phyloP scores from a whole-genome alignment of 92 coral and sea anemone species.

The Heliopora coerulea region DNA sequence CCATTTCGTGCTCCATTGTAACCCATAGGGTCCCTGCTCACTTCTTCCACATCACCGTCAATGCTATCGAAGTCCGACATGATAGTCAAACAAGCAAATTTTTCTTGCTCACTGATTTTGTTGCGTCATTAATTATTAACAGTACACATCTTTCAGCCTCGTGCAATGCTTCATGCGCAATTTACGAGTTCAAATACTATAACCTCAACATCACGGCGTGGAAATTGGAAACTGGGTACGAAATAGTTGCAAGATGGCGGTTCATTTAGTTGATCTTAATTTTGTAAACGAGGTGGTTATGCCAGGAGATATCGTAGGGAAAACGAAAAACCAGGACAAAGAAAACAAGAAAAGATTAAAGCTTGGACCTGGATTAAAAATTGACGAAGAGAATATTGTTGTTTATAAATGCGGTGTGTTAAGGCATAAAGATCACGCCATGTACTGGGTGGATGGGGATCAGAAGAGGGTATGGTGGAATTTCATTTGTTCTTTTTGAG shows the following conservation, averaged over 20 bases:
- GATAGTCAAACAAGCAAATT: not conserved
- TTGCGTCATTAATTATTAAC: not conserved
- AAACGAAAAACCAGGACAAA: conserved; percentile 1
- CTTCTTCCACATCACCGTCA: conserved; percentile 40
- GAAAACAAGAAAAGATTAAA: conserved; percentile 49
- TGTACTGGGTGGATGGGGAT: conserved; percentile 78
- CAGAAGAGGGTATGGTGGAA: conserved; percentile 91
- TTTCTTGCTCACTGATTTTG: too few species aligned
- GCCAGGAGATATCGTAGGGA: conserved; percentile 82
- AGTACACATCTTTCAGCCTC: not conserved
- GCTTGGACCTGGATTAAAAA: conserved; percentile 89
- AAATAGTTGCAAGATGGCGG: conserved; percentile 81
- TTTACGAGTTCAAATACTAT: not conserved
- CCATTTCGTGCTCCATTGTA: conserved; percentile 76
- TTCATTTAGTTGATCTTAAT: conserved; percentile 6
- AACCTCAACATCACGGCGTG: too few species aligned
- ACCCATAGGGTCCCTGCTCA: conserved; percentile 37
- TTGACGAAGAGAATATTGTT: conserved; percentile 73
- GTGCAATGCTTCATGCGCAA: too few species aligned
- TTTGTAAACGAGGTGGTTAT: conserved; percentile 69
- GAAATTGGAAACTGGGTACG: conserved; percentile 24
- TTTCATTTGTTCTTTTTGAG: too few species aligned
- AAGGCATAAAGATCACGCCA: conserved; percentile 69
- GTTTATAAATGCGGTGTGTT: conserved; percentile 89
- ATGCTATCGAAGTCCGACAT: conserved; percentile 37